phyloP scores from a whole-genome alignment of 2,113 vertebrate genomes.

The rabbit (Oryctolagus cuniculus) region DNA sequence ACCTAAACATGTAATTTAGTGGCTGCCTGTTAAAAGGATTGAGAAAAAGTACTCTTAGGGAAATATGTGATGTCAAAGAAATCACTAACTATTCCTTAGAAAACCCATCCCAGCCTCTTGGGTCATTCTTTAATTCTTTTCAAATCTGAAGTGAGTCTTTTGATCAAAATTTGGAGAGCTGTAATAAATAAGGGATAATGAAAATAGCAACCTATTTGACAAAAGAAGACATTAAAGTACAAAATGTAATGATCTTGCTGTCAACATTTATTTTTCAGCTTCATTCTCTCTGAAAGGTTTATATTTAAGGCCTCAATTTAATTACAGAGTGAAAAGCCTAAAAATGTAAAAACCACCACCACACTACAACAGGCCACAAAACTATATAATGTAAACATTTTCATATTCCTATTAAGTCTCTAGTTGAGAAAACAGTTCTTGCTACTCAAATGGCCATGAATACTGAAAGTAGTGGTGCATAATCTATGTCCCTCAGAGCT shows the following conservation, averaged over 20 bases:
- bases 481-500: conserved; percentile 75
- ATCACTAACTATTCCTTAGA: background rate
- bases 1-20: conserved; percentile 22
- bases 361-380: conserved; percentile 81
- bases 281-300: conserved; percentile 43
- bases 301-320: conserved; percentile 79
- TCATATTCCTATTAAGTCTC: conserved; percentile 79
- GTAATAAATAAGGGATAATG: conserved; percentile 12
- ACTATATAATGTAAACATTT: conserved; percentile 80
- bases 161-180: conserved; percentile 47
- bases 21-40: conserved; percentile 19
- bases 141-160: conserved; percentile 26
- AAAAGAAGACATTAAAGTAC: conserved; percentile 62
- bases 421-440: conserved; percentile 78
- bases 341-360: conserved; percentile 70
- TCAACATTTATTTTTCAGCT: conserved; percentile 50
- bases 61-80: conserved; percentile 44
- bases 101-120: background rate
- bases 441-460: conserved; percentile 68
- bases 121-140: conserved; percentile 49
- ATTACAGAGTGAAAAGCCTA: conserved; percentile 71
- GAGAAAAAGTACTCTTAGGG: conserved; percentile 18
- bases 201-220: conserved; percentile 11
- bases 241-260: conserved; percentile 33
- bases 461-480: conserved; percentile 34